These are phyloP conservation scores for Notarius quadriscutis DNA, from an alignment of 2,113 vertebrate species.

Conservation along the genomic window DNA sequence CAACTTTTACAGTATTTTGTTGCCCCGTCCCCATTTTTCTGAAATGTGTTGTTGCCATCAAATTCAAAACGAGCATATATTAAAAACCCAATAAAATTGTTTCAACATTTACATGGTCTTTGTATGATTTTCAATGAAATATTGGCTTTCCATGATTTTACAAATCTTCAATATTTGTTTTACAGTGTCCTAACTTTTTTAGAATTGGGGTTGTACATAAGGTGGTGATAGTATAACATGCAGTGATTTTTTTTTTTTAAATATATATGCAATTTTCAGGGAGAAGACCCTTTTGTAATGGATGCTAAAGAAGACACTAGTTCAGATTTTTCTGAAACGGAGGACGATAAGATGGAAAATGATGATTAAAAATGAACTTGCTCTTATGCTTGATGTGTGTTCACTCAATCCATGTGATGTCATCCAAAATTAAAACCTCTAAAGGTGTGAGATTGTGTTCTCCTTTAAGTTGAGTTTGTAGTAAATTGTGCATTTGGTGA, in stretches of 20 bases:
- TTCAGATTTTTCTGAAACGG: conserved; percentile 53
- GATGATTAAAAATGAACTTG: neutral
- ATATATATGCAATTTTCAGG: conserved; percentile 59
- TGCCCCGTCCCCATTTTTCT: too few species aligned
- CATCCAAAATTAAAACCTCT: neutral
- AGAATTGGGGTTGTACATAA: too few species aligned
- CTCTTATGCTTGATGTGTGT: neutral
- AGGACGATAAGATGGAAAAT: conserved; percentile 9
- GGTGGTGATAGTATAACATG: neutral
- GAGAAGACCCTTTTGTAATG: conserved; percentile 83
- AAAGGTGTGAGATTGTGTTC: neutral
- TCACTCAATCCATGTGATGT: neutral
- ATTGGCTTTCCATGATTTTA: too few species aligned
- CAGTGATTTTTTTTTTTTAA: neutral
- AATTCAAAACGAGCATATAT: too few species aligned
- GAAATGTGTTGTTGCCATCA: too few species aligned
- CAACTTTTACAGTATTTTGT: too few species aligned
- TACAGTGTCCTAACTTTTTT: too few species aligned
- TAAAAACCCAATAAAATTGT: too few species aligned
- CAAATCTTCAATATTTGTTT: too few species aligned
- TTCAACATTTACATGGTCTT: too few species aligned
- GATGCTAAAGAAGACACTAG: conserved; percentile 63
- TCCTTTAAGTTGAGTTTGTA: neutral
- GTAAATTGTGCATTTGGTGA: neutral
- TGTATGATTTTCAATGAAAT: too few species aligned